Base-by-base conservation (phyloP, 2,797 vertebrate species). In the Catostomus latipinnis region DNA sequence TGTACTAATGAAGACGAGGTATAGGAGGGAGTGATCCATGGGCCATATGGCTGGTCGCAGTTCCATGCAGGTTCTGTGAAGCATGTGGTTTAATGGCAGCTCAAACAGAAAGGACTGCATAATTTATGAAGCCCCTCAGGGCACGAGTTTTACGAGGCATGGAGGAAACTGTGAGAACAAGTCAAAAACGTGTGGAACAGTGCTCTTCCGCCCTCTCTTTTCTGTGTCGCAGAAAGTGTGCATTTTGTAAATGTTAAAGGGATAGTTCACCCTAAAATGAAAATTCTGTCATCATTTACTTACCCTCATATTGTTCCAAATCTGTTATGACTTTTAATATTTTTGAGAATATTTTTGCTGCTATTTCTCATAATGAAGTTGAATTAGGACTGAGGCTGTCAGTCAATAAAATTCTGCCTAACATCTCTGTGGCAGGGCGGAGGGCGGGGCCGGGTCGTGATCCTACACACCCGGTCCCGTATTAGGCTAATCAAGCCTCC, bases 161-260 rank as follows among this genome's bases (percentile, higher is more conserved):
- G 16, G 50, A 63, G 70, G 34, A 79, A 66, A 54, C 69, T 52
- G 70, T 46, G 74, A 61, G 63, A 71, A 75, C 68, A 73, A 74
- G 60, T 1, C 49, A 56, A 86, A 78, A 49, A 71, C 6, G 13
- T 58, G 13, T 74, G 81, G 83, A 88, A 90, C 89, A 84, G 78
- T 62, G 81, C 77, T 88, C 84, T 54, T 71, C 49, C 48, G 34
- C 67, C 22, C 34, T 16, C 67, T 62, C 14, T 9, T 67, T 45
- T 76, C 58, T 65, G 22, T 48, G 57, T 46, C 57, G 49, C 12
- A 5, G 56, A 71, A 58, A 9, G 52, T n/a, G 7, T 49, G 13
- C 9, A 14, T 54, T 60, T 9, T 61, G 48, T 54, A 62, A 62
- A 71, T 22, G 14, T 53, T 6, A 46, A 48, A 13, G 34, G 34